A percentile compares a stretch with the other conserved stretches of the same genome.
Conservation (phyloP, 2,888 invertebrate genomes). For the Eremobia ochroleuca region DNA sequence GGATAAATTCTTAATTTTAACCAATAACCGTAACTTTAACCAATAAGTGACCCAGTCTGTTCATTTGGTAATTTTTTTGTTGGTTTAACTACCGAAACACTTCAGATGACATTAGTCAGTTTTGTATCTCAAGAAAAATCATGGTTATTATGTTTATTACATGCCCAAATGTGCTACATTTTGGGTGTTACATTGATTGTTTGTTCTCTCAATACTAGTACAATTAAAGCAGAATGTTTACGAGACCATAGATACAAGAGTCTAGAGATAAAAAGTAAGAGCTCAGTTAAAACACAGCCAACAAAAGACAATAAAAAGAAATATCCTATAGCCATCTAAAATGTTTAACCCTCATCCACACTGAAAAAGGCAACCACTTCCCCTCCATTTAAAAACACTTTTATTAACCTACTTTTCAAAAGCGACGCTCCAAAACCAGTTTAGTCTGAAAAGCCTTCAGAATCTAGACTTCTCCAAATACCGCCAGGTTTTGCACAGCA, state of each 20-base stretch:
- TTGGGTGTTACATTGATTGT: background rate
- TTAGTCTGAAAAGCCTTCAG: conserved; percentile 53
- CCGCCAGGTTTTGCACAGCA: conserved; percentile 57
- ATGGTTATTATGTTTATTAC: too few relatives aligned
- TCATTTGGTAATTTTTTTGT: background rate
- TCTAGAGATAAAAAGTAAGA: background rate
- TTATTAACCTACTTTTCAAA: conserved; percentile 59
- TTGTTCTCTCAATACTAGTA: background rate
- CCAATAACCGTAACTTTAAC: too few relatives aligned
- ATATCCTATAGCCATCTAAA: background rate
- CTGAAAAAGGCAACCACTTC: conserved; percentile 26
- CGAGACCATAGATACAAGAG: background rate
- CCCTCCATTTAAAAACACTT: conserved; percentile 52
- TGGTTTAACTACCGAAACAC: background rate
- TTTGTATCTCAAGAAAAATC: too few relatives aligned
- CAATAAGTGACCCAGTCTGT: background rate
- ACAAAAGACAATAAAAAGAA: background rate
- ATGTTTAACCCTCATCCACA: background rate
- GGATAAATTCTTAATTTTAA: background rate
- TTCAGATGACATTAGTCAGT: too few relatives aligned
- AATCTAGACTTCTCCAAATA: conserved; percentile 61
- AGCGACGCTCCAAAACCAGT: conserved; percentile 42
- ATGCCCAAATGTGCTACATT: background rate
- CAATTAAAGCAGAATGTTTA: background rate
- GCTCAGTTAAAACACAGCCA: background rate